A percentile compares a stretch with the other conserved stretches of the same genome.
These are phyloP conservation scores for Sycobia sp. DNA, from an alignment of 1,140 invertebrate genomes.

Conservation along the genomic window DNA sequence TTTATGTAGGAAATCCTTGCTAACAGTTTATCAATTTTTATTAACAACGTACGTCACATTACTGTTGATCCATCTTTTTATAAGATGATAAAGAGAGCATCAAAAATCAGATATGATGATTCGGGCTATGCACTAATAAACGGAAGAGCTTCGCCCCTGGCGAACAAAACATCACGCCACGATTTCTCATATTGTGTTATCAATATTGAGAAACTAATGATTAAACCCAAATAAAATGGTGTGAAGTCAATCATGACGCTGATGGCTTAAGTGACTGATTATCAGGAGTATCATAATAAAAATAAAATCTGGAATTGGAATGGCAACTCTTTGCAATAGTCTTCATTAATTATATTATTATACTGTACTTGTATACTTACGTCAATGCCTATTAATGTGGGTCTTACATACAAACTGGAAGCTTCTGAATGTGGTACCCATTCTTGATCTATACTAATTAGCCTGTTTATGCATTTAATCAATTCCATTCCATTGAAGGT, in stretches of 20 bases:
- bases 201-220: conserved; percentile 44
- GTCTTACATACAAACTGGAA: conserved; percentile 93
- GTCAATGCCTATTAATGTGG: conserved; percentile 96
- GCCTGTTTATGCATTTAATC: conserved; percentile 82
- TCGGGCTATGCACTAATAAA: conserved; percentile 1
- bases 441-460: conserved; percentile 92
- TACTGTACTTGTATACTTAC: conserved; percentile 66
- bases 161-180: conserved; percentile 33
- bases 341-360: conserved; percentile 10
- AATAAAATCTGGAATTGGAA: conserved; percentile 18
- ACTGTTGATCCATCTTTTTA: conserved; percentile 9
- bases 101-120: conserved; percentile 15
- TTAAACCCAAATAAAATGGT: conserved; percentile 28
- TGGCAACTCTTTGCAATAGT: background rate
- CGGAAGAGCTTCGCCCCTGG: conserved; percentile 22
- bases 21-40: conserved; percentile 15
- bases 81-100: conserved; percentile 15
- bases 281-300: conserved; percentile 5
- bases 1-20: background rate
- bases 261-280: conserved; percentile 39
- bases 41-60: background rate
- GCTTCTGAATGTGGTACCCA: conserved; percentile 93
- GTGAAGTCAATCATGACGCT: conserved; percentile 37
- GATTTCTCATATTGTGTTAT: conserved; percentile 41
- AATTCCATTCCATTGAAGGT: conserved; percentile 88